Base-by-base conservation (phyloP, 2,888 invertebrate species). In the Calameuta pallipes region DNA sequence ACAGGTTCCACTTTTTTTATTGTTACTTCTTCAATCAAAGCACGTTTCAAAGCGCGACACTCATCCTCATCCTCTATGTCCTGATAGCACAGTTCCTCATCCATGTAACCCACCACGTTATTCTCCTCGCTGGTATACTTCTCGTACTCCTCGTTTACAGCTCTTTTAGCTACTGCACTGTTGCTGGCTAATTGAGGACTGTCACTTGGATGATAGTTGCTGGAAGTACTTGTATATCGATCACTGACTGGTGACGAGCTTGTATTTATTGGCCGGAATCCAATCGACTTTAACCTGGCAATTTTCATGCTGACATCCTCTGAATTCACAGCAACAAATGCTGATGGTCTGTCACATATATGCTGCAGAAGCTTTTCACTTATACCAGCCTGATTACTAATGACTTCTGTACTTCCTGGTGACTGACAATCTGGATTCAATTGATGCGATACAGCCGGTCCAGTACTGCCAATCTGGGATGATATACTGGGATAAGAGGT, bases 101-200 rank as follows among this genome's bases (percentile, higher is more conserved):
- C 89, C 90, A 91, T 90, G 37, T 91, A 91, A 35, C 87, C 88
- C 4, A 91, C 91, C 0, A 85, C 73, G 30, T 88, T 86, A 4
- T 85, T 90, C 70, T 91, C 91, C 41, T 90, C 91, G 70, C 86
- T 89, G 3, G 90, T 85, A 30, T 91, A 91, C 76, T 89, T 89
- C 71, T 89, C 86, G 74, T 89, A 91, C 15, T 88, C 88, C 69
- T 89, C 89, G 31, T 90, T 83, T 11, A 90, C 90, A 30, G 88
- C 85, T 33, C 88, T 87, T 34, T 82, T 80, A 1, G 74, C 80
- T 2, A 76, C 70, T 3, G 82, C 82, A 75, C 83, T 82, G 11
- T 80, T 80, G 11, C 69, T 73, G 6, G 33, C 73, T 15, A 74
- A 69, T 73, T 76, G 75, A 1, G 78, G 75, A 71, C 77, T 70